Evolutionary conservation across 2,113 vertebrate species (phyloP), one percentile per base, ranked within the genome.

Genomic region (Ameiurus melas): DNA sequence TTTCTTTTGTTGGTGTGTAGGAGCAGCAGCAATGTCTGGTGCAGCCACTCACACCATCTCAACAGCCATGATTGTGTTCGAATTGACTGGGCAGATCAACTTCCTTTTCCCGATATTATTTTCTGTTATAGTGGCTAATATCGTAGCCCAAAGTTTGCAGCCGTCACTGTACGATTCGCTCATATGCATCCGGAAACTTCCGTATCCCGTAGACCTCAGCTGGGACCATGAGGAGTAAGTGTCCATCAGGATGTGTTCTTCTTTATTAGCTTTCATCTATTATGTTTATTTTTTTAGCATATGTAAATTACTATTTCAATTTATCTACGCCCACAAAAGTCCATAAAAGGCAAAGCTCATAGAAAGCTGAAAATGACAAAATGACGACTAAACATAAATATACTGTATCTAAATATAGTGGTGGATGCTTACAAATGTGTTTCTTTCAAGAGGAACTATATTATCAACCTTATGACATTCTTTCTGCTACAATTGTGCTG

Each of bases 151-250:
- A 93, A 97, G 97, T 89, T 96, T 99, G 51, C 98, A 99, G 94
- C 98, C 98, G 16, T 99, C 98, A 0, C 96, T 99, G 84, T 99
- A 99, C 0, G 98, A 99, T 95, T 98, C 97, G 92, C 98, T 99
- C 94, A 99, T 99, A 95, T 95, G 96, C 86, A 99, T 99, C 94
- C 98, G 99, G 95, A 99, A 98, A 91, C 95, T 99, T 92, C 98
- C 98, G 0, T 99, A 98, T 92, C 96, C 98, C 57, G 97, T 98
- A 0, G 97, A 98, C 91, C 95, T 98, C 88, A 97, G 97, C 94
- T 99, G 97, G 97, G 98, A 97, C 7, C 96, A 98, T 92, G 96
- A 96, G 0, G 97, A 98, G 98, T 99, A 96, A 87, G 98, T 94
- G 90, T 12, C 22, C 22, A 30, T 30, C 14, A 73, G 19, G 33